Percentiles rank a stretch among this genome's conserved stretches.
Evolutionary conservation across 2,113 vertebrate genomes (phyloP).

Genomic region (Chloroceryle aenea): DNA sequence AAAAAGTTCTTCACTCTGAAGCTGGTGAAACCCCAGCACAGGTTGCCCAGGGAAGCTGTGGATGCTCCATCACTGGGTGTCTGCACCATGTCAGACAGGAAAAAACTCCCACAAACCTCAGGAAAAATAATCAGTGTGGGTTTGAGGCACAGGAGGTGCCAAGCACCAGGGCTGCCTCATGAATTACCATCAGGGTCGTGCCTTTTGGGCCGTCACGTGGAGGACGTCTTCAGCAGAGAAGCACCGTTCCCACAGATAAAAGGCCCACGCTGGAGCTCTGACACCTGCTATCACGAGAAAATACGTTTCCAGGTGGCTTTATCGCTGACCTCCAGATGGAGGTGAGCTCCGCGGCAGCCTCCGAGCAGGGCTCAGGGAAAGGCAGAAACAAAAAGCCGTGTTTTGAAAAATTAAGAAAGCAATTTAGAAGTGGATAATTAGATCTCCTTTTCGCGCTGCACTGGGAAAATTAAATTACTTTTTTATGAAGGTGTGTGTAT

Average conservation of each 20-base stretch:
- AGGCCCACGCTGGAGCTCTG: background rate
- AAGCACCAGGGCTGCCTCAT: background rate
- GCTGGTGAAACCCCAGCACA: too few relatives aligned
- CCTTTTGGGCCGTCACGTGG: background rate
- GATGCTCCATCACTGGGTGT: too few relatives aligned
- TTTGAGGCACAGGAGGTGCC: background rate
- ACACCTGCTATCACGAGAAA: background rate
- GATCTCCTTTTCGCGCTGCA: conserved; percentile 73
- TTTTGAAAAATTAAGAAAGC: conserved; percentile 77
- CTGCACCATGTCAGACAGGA: too few relatives aligned
- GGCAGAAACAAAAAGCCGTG: conserved; percentile 66
- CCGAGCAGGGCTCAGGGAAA: conserved; percentile 33
- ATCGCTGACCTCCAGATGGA: background rate
- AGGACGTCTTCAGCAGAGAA: background rate
- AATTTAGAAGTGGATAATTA: conserved; percentile 79
- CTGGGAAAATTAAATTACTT: conserved; percentile 81
- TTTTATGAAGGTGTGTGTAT: conserved; percentile 74
- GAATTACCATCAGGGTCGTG: accelerated
- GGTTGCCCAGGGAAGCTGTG: too few relatives aligned
- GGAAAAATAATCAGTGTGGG: accelerated
- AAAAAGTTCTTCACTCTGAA: too few relatives aligned
- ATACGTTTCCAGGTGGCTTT: background rate
- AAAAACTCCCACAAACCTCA: background rate
- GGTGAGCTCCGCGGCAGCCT: background rate
- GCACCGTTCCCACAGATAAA: background rate